These are phyloP conservation scores for Eupithecia abbreviata DNA, from an alignment of 2,888 invertebrate species.

Conservation along the genomic window DNA sequence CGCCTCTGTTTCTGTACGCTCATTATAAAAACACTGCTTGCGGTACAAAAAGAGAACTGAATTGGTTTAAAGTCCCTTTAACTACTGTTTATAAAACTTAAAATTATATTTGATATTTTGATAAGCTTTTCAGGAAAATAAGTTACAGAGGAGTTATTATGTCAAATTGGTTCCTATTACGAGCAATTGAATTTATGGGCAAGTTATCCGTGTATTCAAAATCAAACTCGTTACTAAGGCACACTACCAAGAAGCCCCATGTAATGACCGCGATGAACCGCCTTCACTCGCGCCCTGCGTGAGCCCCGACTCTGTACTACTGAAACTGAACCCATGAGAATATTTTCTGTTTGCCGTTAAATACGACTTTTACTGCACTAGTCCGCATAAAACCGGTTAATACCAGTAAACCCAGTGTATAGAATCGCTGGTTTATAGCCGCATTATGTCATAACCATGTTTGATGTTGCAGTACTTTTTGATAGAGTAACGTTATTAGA, in stretches of 20 bases:
- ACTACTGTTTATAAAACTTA: background rate
- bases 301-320: background rate
- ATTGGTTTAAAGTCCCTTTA: background rate
- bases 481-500: background rate
- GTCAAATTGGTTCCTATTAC: background rate
- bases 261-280: conserved; percentile 19
- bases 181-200: background rate
- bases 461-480: conserved; percentile 34
- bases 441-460: conserved; percentile 37
- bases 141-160: background rate
- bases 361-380: conserved; percentile 38
- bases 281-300: conserved; percentile 17
- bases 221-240: background rate
- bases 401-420: conserved; percentile 33
- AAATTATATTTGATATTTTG: background rate
- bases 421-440: conserved; percentile 35
- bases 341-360: conserved; percentile 39
- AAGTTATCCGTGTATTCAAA: background rate
- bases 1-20: background rate
- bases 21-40: background rate
- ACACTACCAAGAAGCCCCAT: background rate
- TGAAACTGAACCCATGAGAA: conserved; percentile 12
- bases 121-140: background rate
- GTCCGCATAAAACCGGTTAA: conserved; percentile 40
- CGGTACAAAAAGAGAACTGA: background rate